Conservation (phyloP, 2,888 invertebrate genomes). For the Villa cingulata region DNA sequence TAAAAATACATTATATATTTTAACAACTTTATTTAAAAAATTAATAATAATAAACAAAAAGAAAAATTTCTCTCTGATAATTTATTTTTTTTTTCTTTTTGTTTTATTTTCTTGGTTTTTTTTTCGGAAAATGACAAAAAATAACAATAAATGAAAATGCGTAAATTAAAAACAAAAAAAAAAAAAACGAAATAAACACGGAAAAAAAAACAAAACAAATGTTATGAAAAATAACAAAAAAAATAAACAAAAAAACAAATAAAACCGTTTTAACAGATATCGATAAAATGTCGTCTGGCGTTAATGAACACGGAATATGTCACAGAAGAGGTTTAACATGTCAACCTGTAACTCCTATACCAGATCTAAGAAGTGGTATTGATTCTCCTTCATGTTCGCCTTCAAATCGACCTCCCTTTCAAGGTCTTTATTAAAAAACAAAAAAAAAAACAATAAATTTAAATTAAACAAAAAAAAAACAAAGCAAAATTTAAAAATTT, state of each 20-base stretch:
- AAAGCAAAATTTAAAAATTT: constrained; percentile 2
- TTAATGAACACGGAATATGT: constrained; percentile 76
- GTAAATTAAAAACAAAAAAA: no score
- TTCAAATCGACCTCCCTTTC: constrained; percentile 34
- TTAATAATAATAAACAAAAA: no score
- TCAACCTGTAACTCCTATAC: constrained; percentile 70
- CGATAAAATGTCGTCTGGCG: constrained; percentile 25
- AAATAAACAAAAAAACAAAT: neutral
- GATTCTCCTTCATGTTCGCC: constrained; percentile 33
- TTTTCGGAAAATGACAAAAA: no score
- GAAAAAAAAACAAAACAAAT: constrained; percentile 3
- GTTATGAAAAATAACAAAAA: neutral
- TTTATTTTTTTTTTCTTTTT: no score
- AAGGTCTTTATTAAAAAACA: constrained; percentile 25
- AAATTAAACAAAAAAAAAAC: neutral
- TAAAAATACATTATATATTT: no score
- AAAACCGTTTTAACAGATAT: constrained; percentile 26
- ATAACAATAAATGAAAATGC: no score
- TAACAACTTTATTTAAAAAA: no score
- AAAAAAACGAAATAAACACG: no score
- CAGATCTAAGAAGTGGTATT: constrained; percentile 57
- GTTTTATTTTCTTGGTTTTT: no score
- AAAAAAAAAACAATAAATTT: constrained; percentile 3
- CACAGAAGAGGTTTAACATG: constrained; percentile 74
- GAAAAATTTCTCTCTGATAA: no score